Evolutionary conservation across 2,888 invertebrate species (phyloP).

Genomic region (Strigamia maritima): DNA sequence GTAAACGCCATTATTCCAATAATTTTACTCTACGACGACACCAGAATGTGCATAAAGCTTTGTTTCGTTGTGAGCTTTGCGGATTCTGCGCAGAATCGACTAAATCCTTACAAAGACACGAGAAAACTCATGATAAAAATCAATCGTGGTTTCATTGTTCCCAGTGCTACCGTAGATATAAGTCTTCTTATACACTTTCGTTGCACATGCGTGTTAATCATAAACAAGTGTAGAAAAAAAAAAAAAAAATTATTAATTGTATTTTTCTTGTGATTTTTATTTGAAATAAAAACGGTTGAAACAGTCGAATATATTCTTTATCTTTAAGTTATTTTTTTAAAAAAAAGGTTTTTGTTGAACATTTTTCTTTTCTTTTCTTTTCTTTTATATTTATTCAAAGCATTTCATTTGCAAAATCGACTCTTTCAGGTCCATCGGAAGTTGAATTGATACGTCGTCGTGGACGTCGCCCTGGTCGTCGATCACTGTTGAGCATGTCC

Average conservation of each 20-base stretch:
- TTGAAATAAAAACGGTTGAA: too few species aligned
- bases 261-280: too few species aligned
- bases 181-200: neutral
- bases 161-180: neutral
- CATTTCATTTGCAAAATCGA: neutral
- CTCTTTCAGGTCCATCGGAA: neutral
- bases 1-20: neutral
- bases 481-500: neutral
- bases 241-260: neutral
- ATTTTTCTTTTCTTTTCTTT: neutral
- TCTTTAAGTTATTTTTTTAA: too few species aligned
- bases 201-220: neutral
- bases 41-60: neutral
- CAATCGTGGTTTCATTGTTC: neutral
- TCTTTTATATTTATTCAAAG: neutral
- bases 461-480: slow-evolving; percentile 2
- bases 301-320: too few species aligned
- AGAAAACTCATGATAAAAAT: neutral
- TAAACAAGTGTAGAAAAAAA: neutral
- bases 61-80: neutral
- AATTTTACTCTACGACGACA: neutral
- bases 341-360: neutral
- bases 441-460: neutral
- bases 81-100: neutral
- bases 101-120: neutral